phyloP scores from a whole-genome alignment of 2,888 invertebrate genomes.

The Leptinotarsa tumamoca region DNA sequence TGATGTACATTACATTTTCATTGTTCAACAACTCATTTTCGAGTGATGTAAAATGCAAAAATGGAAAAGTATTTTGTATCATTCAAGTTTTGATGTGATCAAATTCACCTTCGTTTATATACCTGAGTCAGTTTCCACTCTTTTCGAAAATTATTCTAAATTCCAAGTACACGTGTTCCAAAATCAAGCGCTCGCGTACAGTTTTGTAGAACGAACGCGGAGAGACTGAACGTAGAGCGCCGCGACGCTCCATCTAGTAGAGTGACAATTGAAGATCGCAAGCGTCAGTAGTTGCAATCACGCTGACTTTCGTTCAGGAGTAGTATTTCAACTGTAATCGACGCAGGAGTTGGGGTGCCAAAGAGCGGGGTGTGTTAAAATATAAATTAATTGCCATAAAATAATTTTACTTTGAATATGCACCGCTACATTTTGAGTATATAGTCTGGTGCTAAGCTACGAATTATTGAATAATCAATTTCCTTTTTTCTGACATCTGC shows the following conservation, averaged over 20 bases:
- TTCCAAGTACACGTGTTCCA: background rate
- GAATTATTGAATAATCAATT: too few relatives aligned
- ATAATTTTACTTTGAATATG: too few relatives aligned
- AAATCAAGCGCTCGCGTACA: background rate
- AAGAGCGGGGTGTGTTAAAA: background rate
- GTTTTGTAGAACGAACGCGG: background rate
- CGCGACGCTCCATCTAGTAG: constrained; percentile 5
- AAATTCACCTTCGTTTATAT: too few relatives aligned
- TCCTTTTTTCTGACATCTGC: too few relatives aligned
- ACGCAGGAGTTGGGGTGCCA: background rate
- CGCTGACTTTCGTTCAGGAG: background rate
- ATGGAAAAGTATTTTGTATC: too few relatives aligned
- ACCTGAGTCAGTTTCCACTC: background rate
- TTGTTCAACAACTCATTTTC: too few relatives aligned
- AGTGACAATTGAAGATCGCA: constrained; percentile 5
- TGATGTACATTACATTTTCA: too few relatives aligned
- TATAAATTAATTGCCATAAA: too few relatives aligned
- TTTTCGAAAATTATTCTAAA: background rate
- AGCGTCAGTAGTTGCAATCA: background rate
- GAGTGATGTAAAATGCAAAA: too few relatives aligned
- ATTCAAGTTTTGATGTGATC: too few relatives aligned
- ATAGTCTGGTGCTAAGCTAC: too few relatives aligned
- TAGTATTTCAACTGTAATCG: background rate
- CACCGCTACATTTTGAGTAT: too few relatives aligned
- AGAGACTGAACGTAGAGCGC: background rate